Conservation (phyloP, 2,113 vertebrate genomes). For the Tachycineta bicolor region DNA sequence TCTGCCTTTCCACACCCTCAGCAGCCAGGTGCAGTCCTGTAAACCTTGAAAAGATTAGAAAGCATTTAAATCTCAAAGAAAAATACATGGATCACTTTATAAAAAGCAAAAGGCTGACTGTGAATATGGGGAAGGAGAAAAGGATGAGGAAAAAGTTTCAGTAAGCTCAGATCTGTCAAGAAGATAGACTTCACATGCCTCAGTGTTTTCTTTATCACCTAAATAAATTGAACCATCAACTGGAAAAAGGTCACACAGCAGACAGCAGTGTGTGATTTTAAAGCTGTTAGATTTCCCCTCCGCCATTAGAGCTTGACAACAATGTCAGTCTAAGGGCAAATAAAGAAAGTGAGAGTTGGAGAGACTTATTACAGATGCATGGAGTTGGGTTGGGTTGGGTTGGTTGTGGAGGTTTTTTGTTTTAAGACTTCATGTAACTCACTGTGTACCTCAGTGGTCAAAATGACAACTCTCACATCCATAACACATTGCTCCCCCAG, state of each 20-base stretch:
- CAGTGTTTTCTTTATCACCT: slow-evolving; percentile 66
- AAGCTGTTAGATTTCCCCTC: slow-evolving; percentile 66
- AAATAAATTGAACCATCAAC: slow-evolving; percentile 68
- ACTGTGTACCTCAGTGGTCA: background rate
- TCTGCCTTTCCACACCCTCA: background rate
- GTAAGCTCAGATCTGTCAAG: slow-evolving; percentile 47
- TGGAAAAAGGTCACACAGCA: slow-evolving; percentile 64
- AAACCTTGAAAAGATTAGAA: slow-evolving; percentile 20
- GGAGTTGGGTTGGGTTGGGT: background rate
- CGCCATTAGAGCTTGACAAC: slow-evolving; percentile 64
- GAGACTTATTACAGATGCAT: slow-evolving; percentile 38
- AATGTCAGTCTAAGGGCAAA: slow-evolving; percentile 71
- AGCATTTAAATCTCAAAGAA: slow-evolving; percentile 21
- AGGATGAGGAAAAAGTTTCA: slow-evolving; percentile 40
- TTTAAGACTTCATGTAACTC: background rate
- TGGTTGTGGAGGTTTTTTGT: background rate
- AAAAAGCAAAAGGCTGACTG: slow-evolving; percentile 35
- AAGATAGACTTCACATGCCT: slow-evolving; percentile 55
- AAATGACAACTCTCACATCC: background rate
- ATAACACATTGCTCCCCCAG: background rate
- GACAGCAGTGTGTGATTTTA: slow-evolving; percentile 53
- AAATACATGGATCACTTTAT: slow-evolving; percentile 27
- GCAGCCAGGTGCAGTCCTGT: background rate
- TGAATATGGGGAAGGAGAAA: background rate
- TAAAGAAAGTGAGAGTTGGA: slow-evolving; percentile 61